Conservation (phyloP, 2,113 vertebrate species). For the Connochaetes taurinus region DNA sequence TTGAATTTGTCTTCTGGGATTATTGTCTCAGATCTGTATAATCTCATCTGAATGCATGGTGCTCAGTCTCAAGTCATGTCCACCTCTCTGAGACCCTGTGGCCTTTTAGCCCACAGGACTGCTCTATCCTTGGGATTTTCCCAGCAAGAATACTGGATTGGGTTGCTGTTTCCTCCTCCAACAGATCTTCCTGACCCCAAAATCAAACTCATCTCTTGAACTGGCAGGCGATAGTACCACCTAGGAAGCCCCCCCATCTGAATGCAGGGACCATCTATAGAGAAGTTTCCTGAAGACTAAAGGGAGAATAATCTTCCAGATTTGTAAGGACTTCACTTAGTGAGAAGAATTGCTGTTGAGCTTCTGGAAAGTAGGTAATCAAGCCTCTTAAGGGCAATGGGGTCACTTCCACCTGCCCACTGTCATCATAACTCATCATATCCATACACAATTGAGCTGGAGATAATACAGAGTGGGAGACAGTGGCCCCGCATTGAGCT, state of each 20-base stretch:
- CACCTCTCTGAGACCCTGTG: not conserved
- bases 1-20: constrained; percentile 35
- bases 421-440: not conserved
- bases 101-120: not conserved
- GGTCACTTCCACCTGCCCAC: not conserved
- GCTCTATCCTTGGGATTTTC: not conserved
- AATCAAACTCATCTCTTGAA: not conserved
- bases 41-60: not conserved
- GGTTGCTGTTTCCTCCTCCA: not conserved
- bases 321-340: not conserved
- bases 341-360: not conserved
- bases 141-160: not conserved
- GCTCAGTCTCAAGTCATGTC: not conserved
- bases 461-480: not conserved
- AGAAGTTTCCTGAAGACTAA: not conserved
- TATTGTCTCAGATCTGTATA: not conserved
- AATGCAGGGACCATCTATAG: not conserved
- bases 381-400: not conserved
- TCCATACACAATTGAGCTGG: not conserved
- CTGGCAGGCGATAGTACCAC: not conserved
- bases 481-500: not conserved
- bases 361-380: not conserved
- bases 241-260: not conserved
- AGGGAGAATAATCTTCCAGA: not conserved
- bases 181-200: not conserved